A percentile compares a stretch with the other conserved stretches of the same genome.
Conservation (phyloP, 2,888 invertebrate species). For the Cheilosia pagana region DNA sequence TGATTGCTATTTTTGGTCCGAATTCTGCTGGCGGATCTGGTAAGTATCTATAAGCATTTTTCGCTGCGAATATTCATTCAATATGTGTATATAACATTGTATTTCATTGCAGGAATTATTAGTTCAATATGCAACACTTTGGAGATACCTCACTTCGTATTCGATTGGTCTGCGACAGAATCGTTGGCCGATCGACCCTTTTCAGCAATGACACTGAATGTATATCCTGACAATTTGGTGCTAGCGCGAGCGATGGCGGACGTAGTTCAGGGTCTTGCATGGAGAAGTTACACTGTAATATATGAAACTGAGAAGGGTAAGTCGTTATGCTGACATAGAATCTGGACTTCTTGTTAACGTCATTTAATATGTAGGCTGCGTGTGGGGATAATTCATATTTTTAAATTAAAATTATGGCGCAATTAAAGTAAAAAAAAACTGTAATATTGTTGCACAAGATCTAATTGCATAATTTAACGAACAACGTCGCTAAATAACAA, state of each 20-base stretch:
- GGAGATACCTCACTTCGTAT: constrained; percentile 87
- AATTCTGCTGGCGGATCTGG: constrained; percentile 83
- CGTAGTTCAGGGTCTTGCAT: constrained; percentile 89
- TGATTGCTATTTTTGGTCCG: constrained; percentile 90
- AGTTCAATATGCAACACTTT: constrained; percentile 86
- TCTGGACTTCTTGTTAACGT: no score
- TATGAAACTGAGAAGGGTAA: constrained; percentile 92
- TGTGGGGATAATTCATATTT: no score
- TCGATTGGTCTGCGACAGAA: constrained; percentile 85
- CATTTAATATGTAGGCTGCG: no score
- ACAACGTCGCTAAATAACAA: no score
- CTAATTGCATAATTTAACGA: no score
- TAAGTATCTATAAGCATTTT: constrained; percentile 81
- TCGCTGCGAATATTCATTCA: background rate
- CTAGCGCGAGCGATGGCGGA: constrained; percentile 89
- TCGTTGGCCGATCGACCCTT: constrained; percentile 81
- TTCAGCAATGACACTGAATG: constrained; percentile 87
- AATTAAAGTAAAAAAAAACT: no score
- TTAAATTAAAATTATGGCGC: no score
- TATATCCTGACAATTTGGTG: constrained; percentile 88
- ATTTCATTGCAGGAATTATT: constrained; percentile 78
- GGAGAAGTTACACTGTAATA: constrained; percentile 92
- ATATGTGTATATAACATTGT: background rate
- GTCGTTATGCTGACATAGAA: no score
- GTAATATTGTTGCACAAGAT: no score